A percentile compares a stretch with the other conserved stretches of the same genome.
Evolutionary conservation across 2,888 invertebrate genomes (phyloP).

Genomic region (Andrena haemorrhoa): DNA sequence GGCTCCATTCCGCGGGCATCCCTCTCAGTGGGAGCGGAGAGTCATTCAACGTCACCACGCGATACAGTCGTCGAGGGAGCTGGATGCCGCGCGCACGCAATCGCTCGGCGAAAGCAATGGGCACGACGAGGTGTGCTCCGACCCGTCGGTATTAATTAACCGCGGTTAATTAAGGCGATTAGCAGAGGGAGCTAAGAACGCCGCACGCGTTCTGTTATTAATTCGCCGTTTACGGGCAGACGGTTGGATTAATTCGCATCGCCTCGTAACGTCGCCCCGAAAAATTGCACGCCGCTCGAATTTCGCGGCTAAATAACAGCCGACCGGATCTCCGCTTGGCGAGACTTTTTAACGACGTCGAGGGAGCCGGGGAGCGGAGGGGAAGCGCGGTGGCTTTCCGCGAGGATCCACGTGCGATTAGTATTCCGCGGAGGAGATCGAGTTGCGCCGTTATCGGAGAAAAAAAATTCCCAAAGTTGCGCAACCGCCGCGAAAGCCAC

Average conservation of each 20-base stretch:
- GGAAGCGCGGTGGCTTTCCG: neutral
- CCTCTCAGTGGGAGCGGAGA: neutral
- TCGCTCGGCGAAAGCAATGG: constrained; percentile 18
- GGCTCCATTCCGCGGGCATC: constrained; percentile 26
- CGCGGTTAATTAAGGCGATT: constrained; percentile 39
- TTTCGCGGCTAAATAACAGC: constrained; percentile 26
- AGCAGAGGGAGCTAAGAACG: constrained; percentile 20
- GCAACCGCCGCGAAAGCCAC: constrained; percentile 22
- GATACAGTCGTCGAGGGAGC: constrained; percentile 5
- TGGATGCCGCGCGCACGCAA: constrained; percentile 11
- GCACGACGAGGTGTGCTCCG: neutral
- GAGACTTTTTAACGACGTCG: constrained; percentile 53
- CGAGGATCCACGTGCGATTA: constrained; percentile 53
- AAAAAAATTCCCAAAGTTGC: constrained; percentile 43
- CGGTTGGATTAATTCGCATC: neutral
- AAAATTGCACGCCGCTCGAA: constrained; percentile 35
- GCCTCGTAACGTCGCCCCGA: neutral
- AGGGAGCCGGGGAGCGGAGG: neutral
- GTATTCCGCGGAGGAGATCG: constrained; percentile 60
- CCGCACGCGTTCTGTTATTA: constrained; percentile 17
- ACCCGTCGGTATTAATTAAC: constrained; percentile 51
- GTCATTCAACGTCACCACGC: neutral
- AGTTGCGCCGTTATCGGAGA: constrained; percentile 55
- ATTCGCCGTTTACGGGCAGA: constrained; percentile 30
- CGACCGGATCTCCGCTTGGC: constrained; percentile 50